phyloP scores from a whole-genome alignment of 2,888 invertebrate genomes.

The Notocelia uddmanniana region DNA sequence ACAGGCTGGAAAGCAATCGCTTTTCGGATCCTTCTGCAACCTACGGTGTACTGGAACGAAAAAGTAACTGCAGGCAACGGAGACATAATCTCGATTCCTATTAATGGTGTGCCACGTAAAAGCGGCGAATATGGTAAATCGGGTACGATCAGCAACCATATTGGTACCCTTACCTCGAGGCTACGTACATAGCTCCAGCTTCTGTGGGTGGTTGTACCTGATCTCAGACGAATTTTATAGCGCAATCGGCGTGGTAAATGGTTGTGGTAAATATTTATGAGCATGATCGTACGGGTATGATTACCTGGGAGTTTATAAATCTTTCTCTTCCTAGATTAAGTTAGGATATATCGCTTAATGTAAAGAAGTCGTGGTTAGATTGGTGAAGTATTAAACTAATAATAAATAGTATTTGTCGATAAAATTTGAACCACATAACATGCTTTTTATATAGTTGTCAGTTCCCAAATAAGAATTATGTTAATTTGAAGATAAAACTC shows the following conservation, averaged over 20 bases:
- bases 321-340: conserved; percentile 19
- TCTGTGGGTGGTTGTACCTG: conserved; percentile 13
- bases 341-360: neutral
- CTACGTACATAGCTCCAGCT: neutral
- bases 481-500: too few relatives aligned
- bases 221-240: conserved; percentile 28
- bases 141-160: conserved; percentile 9
- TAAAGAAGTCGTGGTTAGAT: neutral
- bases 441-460: too few relatives aligned
- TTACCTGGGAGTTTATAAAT: conserved; percentile 23
- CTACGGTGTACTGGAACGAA: neutral
- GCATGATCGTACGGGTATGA: conserved; percentile 13
- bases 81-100: neutral
- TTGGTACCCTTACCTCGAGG: neutral
- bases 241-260: conserved; percentile 17
- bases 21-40: neutral
- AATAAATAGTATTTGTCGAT: too few relatives aligned
- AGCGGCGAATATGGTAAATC: conserved; percentile 11
- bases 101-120: neutral
- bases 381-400: neutral
- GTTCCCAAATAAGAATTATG: too few relatives aligned
- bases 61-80: conserved; percentile 5
- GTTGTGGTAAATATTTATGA: conserved; percentile 40
- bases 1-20: neutral
- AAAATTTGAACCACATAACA: too few relatives aligned